Evolutionary conservation across 2,113 vertebrate species (phyloP), one percentile per base, ranked within the genome.

Genomic region (Oreochromis tanganicae): DNA sequence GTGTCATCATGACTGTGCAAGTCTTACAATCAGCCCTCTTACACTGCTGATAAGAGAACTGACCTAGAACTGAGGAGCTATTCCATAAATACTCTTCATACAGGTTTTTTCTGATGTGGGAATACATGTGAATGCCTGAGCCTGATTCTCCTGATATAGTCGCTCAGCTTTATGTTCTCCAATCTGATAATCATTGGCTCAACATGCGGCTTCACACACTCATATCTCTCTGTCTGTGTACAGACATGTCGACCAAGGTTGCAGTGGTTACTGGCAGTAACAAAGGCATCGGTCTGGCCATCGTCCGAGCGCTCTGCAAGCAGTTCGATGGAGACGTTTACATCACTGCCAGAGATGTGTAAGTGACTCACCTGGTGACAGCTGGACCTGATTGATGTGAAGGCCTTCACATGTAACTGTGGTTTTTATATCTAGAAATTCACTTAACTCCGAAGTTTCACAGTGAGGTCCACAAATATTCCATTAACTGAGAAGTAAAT

Each of bases 251-350:
- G 3, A 66, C 90, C 36, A 97, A 80, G 9, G 98, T 99, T 83
- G 98, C 97, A 1, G 91, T 99, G 83, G 97, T 99, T 73, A 99
- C 98, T 0, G 98, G 98, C 0, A 91, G 96, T 12, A 99, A 99
- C 94, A 99, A 98, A 93, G 98, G 98, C 6, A 97, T 99, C 0
- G 98, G 98, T 1, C 89, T 98, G 1, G 97, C 97, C 36, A 95
- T 98, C 12, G 96, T 97, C 34, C 88, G 89, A 29, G 95, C 96
- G 2, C 92, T 99, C 19, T 98, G 98, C 92, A 93, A 95, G 24
- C 92, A 96, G 19, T 99, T 97, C 78, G 29, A 92, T 0, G 98
- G 98, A 4, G 97, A 97, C 0, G 97, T 99, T 85, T 97, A 97
- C 91, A 73, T 99, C 89, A 98, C 97, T 0, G 90, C 97, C 29